A percentile compares a stretch with the other conserved stretches of the same genome.
phyloP scores from a whole-genome alignment of 2,113 vertebrate genomes.

The Sorex fumeus region DNA sequence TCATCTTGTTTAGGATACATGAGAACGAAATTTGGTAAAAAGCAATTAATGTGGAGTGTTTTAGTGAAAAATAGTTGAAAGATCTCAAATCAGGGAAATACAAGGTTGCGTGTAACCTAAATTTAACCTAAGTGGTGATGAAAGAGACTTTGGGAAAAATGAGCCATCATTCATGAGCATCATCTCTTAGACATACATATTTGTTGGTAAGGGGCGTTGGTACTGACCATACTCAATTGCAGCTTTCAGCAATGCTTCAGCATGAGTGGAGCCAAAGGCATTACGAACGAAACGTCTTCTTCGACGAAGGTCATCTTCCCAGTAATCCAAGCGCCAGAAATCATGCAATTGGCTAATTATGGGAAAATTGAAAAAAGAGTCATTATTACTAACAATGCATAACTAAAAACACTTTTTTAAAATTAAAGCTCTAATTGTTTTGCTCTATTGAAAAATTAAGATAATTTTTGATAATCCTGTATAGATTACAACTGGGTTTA shows the following conservation, averaged over 20 bases:
- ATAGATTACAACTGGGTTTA: neutral
- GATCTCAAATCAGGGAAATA: neutral
- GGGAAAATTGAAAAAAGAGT: constrained; percentile 58
- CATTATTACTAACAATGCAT: neutral
- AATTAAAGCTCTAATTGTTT: constrained; percentile 46
- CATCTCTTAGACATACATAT: neutral
- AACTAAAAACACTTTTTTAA: constrained; percentile 1
- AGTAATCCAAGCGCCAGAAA: constrained; percentile 99
- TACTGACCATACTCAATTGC: constrained; percentile 96
- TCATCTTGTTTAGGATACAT: neutral
- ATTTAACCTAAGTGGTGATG: too few relatives aligned
- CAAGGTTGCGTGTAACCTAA: too few relatives aligned
- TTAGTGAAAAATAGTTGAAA: constrained; percentile 8
- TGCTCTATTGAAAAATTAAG: constrained; percentile 31
- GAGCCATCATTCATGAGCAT: neutral
- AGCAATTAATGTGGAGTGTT: neutral
- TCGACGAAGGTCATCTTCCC: constrained; percentile 98
- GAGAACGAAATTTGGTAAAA: neutral
- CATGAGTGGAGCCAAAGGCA: constrained; percentile 96
- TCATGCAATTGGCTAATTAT: constrained; percentile 94
- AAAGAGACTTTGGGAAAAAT: constrained; percentile 3
- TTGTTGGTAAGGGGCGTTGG: neutral
- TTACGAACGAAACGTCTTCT: constrained; percentile 97
- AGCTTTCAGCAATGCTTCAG: constrained; percentile 93
- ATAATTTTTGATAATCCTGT: constrained; percentile 31